Base-by-base conservation (phyloP, 2,113 vertebrate species). In the Eira barbara region DNA sequence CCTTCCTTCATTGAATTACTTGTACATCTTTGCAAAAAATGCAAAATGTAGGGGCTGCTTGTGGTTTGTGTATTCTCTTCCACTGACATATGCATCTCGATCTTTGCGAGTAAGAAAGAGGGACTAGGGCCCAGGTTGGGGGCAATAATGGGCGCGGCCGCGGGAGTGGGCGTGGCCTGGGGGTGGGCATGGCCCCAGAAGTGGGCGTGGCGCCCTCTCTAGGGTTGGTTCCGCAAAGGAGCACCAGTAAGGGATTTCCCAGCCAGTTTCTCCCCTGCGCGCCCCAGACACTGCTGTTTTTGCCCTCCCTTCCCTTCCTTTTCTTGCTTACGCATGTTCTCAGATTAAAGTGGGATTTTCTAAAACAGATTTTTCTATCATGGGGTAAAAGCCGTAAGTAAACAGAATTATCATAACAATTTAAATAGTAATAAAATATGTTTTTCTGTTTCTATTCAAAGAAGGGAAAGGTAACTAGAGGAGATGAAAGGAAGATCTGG, bases 391-490 rank as follows among this genome's bases (percentile, higher is more conserved):
- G 82, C 76, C 18, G 10, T 95, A 97, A 97, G 97, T 97, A 99
- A 99, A 98, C 98, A 98, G 98, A 98, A 97, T 97, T 98, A 98
- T 98, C 98, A 89, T 98, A 98, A 98, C 98, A 98, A 98, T 99
- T 99, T 99, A 98, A 99, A 98, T 98, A 98, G 98, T 98, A 98
- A 99, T 99, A 98, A 99, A 99, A 98, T 98, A 98, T 98, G 98
- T 97, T 98, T 98, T 96, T 83, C 98, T 98, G 98, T 98, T 98
- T 98, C 98, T 90, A 94, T 98, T 98, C 98, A 98, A 97, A 98
- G 98, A 96, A 94, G 94, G 97, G 97, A 98, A 98, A 99, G 98
- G 98, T 98, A 99, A 97, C 97, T 97, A 97, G 97, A 96, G 96
- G 97, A 98, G 97, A 98, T 96, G 97, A 98, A 98, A 98, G 97